Evolutionary conservation across 2,113 vertebrate species (phyloP), one percentile per base, ranked within the genome.

Genomic region (Mormoops blainvillei): DNA sequence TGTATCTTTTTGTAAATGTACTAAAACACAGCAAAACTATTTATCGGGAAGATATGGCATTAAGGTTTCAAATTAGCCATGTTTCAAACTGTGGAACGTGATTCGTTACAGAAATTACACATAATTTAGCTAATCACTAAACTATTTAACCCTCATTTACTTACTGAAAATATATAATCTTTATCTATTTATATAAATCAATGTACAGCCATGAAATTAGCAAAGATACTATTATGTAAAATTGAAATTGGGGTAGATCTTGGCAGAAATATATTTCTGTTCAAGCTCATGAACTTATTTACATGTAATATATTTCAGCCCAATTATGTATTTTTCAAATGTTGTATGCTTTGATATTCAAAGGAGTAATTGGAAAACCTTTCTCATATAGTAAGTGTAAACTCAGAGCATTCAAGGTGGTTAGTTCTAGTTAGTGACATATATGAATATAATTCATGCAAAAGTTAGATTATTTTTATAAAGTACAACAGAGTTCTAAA

Each of bases 141-240:
- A 73, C 4, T 71, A 31, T 85, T 96, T 81, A 96, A 86, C 18
- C 4, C 41, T 93, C 41, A 56, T 95, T 95, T 97, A 80, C 52
- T 91, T 91, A 82, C 13, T 82, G 13, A 68, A 5, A 74, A 7
- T 52, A 92, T 52, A 15, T 6, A 50, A 90, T 94, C 33, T 87
- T 93, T 67, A 45, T 50, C 18, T 15, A 33, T 91, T 41, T 96
- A 14, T 38, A 24, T 14, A 73, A 71, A 78, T 63, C 28, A 54
- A 65, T 2, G 33, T 22, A 77, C 1, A 92, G 70, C 2, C 4
- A 31, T 14, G 41, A 86, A 31, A 1, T 18, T 5, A 76, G 58
- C 33, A 16, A 61, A 41, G n/a, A 73, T 56, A 54, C 45, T 52
- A 73, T 36, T 52, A 76, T 43, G 16, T 13, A 54, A 71, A 91